Conservation (phyloP, 2,797 vertebrate genomes). For the Numenius phaeopus region DNA sequence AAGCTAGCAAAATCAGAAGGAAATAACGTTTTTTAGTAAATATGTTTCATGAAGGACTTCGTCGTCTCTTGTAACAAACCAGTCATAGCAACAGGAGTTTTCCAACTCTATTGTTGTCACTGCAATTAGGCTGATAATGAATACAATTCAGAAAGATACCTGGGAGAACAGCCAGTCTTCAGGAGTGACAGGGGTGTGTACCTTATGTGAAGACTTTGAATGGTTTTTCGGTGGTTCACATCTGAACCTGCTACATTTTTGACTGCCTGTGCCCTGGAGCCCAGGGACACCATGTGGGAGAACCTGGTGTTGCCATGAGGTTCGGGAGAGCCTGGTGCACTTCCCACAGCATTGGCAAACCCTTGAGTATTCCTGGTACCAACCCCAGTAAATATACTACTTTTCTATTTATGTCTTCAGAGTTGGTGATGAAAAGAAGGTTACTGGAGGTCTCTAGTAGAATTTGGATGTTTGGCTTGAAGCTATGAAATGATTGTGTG, state of each 20-base stretch:
- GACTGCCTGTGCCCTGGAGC: background rate
- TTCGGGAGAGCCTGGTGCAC: rapidly evolving
- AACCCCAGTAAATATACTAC: background rate
- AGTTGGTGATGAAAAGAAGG: background rate
- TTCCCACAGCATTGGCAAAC: background rate
- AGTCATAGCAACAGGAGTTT: background rate
- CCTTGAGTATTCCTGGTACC: background rate
- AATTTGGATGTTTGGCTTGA: rapidly evolving
- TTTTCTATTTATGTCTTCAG: background rate
- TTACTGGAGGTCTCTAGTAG: background rate
- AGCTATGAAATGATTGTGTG: background rate
- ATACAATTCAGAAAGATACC: background rate
- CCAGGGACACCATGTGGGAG: background rate
- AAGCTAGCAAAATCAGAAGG: background rate
- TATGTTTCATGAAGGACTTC: background rate
- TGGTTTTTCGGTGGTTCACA: background rate
- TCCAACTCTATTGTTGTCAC: background rate
- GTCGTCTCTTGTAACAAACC: background rate
- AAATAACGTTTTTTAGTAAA: background rate
- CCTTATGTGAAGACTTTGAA: background rate
- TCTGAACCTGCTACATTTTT: background rate
- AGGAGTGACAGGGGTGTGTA: background rate
- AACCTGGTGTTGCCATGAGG: background rate
- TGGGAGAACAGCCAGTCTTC: background rate
- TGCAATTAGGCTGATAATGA: background rate